Evolutionary conservation across 2,797 vertebrate species (phyloP).

Genomic region (Thripadectes ignobilis): DNA sequence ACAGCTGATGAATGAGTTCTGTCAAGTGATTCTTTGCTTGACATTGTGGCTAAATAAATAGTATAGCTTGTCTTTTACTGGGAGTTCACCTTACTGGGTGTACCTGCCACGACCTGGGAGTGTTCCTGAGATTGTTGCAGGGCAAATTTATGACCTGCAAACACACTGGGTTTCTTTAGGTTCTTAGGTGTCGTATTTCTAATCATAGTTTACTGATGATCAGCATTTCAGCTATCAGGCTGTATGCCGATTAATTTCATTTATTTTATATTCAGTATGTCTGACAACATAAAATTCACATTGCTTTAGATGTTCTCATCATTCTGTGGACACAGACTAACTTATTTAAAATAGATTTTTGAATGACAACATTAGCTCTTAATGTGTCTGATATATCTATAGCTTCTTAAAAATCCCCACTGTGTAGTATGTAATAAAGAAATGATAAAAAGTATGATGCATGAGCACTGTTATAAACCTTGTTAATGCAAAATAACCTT

Average conservation of each 20-base stretch:
- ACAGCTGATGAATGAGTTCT: background rate
- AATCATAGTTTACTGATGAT: background rate
- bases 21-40: background rate
- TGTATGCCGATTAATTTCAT: background rate
- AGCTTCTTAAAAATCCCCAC: constrained; percentile 49
- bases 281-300: constrained; percentile 7
- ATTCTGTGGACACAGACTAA: constrained; percentile 24
- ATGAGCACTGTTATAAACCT: constrained; percentile 51
- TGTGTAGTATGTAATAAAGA: constrained; percentile 44
- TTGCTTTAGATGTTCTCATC: constrained; percentile 22
- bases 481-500: constrained; percentile 71
- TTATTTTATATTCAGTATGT: background rate
- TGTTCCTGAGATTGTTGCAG: background rate
- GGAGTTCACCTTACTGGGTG: background rate
- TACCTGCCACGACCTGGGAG: background rate
- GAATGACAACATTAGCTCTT: constrained; percentile 29
- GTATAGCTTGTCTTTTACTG: background rate
- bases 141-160: background rate
- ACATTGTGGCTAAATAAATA: background rate
- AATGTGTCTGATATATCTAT: constrained; percentile 39
- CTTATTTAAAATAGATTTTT: constrained; percentile 39
- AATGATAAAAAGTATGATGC: constrained; percentile 53
- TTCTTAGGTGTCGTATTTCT: background rate
- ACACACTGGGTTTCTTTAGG: background rate
- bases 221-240: background rate